Conservation (phyloP, 1,140 invertebrate species). For the Heliconius congener region DNA sequence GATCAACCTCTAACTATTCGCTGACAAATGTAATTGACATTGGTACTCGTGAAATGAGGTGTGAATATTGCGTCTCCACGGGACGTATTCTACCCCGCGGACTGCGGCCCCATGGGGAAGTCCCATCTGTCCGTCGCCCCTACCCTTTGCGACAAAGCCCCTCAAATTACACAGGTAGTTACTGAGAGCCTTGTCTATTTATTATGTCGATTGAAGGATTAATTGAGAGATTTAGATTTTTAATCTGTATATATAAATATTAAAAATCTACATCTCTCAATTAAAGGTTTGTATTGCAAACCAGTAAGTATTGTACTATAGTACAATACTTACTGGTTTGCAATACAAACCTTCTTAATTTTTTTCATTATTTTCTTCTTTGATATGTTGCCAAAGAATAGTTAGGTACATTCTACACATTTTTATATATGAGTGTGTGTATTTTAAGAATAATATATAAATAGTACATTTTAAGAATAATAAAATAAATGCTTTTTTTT, state of each 20-base stretch:
- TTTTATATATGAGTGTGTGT: too few relatives aligned
- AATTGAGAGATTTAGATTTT: slow-evolving; percentile 22
- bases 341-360: too few relatives aligned
- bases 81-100: slow-evolving; percentile 47
- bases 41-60: slow-evolving; percentile 75
- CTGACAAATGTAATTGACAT: slow-evolving; percentile 61
- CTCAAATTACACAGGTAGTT: slow-evolving; percentile 60
- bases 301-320: too few relatives aligned
- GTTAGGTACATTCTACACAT: too few relatives aligned
- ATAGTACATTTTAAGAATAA: too few relatives aligned
- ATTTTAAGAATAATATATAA: too few relatives aligned
- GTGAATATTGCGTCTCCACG: slow-evolving; percentile 76
- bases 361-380: too few relatives aligned
- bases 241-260: neutral
- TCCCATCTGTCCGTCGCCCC: slow-evolving; percentile 54
- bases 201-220: slow-evolving; percentile 34
- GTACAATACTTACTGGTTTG: too few relatives aligned
- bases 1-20: slow-evolving; percentile 20
- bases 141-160: slow-evolving; percentile 58
- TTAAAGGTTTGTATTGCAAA: too few relatives aligned
- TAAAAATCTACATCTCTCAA: too few relatives aligned
- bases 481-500: slow-evolving; percentile 7
- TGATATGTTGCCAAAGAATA: too few relatives aligned
- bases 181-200: slow-evolving; percentile 35
- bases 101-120: slow-evolving; percentile 45